phyloP scores from a whole-genome alignment of 1,140 invertebrate genomes.

The Brachionus koreanus region DNA sequence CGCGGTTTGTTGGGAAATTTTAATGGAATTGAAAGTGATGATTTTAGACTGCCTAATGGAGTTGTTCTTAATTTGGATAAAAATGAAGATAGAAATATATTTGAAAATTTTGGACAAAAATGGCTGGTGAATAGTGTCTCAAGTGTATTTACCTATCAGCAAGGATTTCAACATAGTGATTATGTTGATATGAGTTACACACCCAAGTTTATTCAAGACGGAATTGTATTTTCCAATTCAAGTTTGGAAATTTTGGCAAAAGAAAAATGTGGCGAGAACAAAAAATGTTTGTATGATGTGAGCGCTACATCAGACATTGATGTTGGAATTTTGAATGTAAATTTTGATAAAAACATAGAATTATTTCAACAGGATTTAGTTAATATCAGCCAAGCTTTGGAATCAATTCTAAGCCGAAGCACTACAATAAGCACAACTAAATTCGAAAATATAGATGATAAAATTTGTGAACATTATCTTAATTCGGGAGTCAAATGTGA shows the following conservation, averaged over 20 bases:
- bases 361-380: background rate
- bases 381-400: background rate
- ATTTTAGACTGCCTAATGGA: conserved; percentile 47
- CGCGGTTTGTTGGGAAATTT: conserved; percentile 48
- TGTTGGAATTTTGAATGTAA: background rate
- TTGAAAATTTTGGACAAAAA: conserved; percentile 46
- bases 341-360: background rate
- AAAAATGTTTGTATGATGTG: conserved; percentile 17
- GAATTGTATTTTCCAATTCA: background rate
- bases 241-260: background rate
- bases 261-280: conserved; percentile 3
- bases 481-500: background rate
- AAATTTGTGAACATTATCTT: background rate
- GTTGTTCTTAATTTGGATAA: conserved; percentile 32
- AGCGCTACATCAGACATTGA: background rate
- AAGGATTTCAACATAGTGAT: background rate
- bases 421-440: background rate
- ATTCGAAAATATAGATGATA: background rate
- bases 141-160: background rate
- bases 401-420: too few relatives aligned
- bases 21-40: conserved; percentile 47
- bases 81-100: conserved; percentile 47
- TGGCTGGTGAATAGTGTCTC: conserved; percentile 1
- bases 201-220: background rate
- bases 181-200: background rate